A percentile compares a stretch with the other conserved stretches of the same genome.
phyloP scores from a whole-genome alignment of 2,888 invertebrate species.

The Unio pictorum region DNA sequence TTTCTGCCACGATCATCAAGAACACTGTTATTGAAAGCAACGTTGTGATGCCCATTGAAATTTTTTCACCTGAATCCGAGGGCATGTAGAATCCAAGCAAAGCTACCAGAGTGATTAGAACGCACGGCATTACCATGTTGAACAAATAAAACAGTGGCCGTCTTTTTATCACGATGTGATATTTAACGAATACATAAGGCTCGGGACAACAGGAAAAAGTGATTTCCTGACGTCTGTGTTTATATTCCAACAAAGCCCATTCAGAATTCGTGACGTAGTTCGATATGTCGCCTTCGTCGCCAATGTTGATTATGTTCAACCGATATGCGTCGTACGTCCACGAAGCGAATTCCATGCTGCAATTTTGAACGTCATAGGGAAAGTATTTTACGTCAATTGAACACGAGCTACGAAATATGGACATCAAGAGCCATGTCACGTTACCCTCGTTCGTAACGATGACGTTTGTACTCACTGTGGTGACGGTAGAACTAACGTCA shows the following conservation, averaged over 20 bases:
- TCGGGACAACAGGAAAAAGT: conserved; percentile 74
- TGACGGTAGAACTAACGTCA: conserved; percentile 63
- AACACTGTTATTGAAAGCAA: conserved; percentile 76
- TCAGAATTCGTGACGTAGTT: conserved; percentile 94
- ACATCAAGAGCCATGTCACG: conserved; percentile 76
- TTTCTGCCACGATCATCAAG: conserved; percentile 75
- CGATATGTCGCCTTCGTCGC: conserved; percentile 86
- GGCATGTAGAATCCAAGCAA: conserved; percentile 76
- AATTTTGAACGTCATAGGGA: conserved; percentile 76
- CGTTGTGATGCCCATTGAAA: conserved; percentile 75
- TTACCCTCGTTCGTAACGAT: conserved; percentile 74
- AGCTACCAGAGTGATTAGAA: conserved; percentile 74
- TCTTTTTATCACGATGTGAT: conserved; percentile 73
- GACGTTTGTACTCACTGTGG: conserved; percentile 74
- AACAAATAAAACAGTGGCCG: conserved; percentile 75
- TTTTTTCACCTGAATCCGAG: conserved; percentile 74
- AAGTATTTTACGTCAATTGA: conserved; percentile 75
- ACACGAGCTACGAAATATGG: conserved; percentile 75
- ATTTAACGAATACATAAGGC: conserved; percentile 74
- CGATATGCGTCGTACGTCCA: conserved; percentile 75
- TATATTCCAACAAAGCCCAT: conserved; percentile 80
- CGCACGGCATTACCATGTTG: conserved; percentile 75
- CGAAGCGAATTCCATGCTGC: conserved; percentile 75
- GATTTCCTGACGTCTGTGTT: conserved; percentile 73
- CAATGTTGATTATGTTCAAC: conserved; percentile 64